phyloP scores from a whole-genome alignment of 2,113 vertebrate genomes.

The Oplegnathus fasciatus region DNA sequence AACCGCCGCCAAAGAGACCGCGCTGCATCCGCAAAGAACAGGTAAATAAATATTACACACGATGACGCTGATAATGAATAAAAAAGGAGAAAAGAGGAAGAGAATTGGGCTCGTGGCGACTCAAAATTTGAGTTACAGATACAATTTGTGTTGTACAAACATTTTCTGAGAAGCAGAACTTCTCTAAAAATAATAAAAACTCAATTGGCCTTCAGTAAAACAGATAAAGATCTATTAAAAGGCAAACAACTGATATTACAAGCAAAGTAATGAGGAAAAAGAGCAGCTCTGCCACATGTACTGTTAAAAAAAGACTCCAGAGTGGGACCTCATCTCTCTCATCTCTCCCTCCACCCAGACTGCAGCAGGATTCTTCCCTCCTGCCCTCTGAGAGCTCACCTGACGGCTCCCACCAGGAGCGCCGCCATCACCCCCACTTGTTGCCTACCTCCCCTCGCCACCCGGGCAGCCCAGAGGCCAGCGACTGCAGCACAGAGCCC shows the following conservation, averaged over 20 bases:
- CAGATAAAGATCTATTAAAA: background rate
- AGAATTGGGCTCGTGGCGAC: background rate
- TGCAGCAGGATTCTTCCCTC: conserved; percentile 83
- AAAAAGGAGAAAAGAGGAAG: background rate
- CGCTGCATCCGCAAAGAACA: conserved; percentile 87
- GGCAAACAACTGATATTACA: background rate
- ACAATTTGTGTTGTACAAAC: background rate
- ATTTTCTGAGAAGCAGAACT: background rate
- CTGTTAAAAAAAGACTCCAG: background rate
- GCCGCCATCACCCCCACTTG: conserved; percentile 68
- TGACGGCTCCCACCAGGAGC: conserved; percentile 73
- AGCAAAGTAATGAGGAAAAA: background rate
- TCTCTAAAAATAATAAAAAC: background rate
- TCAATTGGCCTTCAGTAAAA: background rate
- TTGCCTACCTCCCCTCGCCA: conserved; percentile 69
- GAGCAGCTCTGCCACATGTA: background rate
- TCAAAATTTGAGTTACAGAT: background rate
- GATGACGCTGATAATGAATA: too few species aligned
- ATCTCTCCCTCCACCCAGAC: conserved; percentile 59
- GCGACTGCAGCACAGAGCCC: conserved; percentile 81
- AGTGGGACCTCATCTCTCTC: background rate
- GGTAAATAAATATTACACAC: conserved; percentile 57
- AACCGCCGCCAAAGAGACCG: conserved; percentile 87
- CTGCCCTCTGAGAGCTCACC: conserved; percentile 75
- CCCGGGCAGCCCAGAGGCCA: conserved; percentile 81